Conservation (phyloP, 2,797 vertebrate species). For the Limosa lapponica region DNA sequence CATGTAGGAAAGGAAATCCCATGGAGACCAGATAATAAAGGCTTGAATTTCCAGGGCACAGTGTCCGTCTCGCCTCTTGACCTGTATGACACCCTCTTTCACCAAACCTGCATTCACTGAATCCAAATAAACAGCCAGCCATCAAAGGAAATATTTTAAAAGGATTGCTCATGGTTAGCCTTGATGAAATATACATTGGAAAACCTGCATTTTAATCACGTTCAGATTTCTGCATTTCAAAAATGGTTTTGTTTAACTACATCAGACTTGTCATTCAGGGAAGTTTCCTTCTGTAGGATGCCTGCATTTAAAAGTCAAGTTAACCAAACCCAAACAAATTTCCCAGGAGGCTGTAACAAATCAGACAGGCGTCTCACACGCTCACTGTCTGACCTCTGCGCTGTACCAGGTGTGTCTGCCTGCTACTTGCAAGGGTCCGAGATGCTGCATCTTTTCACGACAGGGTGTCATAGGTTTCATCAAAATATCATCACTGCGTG, state of each 20-base stretch:
- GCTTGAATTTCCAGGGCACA: constrained; percentile 64
- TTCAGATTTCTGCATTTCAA: constrained; percentile 38
- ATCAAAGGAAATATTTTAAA: constrained; percentile 35
- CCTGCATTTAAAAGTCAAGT: constrained; percentile 44
- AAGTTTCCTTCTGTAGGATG: constrained; percentile 52
- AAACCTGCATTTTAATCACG: constrained; percentile 57
- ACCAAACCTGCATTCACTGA: constrained; percentile 76
- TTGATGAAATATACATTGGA: constrained; percentile 44
- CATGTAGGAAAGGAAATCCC: constrained; percentile 77
- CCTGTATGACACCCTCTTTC: constrained; percentile 81
- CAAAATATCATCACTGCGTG: not conserved
- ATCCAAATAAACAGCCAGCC: constrained; percentile 53
- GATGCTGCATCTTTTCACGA: not conserved
- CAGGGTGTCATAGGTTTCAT: not conserved
- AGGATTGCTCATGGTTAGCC: constrained; percentile 13
- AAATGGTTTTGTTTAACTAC: constrained; percentile 39
- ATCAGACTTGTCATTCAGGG: constrained; percentile 30
- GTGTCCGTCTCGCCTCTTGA: constrained; percentile 78
- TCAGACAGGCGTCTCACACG: not conserved
- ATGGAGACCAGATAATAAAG: constrained; percentile 82
- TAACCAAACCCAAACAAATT: constrained; percentile 60
- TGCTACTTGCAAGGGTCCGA: not conserved
- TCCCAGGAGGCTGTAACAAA: constrained; percentile 41
- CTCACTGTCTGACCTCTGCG: not conserved
- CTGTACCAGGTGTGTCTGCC: not conserved